These are phyloP conservation scores for Zelleria hepariella DNA, from an alignment of 2,888 invertebrate genomes.

Conservation along the genomic window DNA sequence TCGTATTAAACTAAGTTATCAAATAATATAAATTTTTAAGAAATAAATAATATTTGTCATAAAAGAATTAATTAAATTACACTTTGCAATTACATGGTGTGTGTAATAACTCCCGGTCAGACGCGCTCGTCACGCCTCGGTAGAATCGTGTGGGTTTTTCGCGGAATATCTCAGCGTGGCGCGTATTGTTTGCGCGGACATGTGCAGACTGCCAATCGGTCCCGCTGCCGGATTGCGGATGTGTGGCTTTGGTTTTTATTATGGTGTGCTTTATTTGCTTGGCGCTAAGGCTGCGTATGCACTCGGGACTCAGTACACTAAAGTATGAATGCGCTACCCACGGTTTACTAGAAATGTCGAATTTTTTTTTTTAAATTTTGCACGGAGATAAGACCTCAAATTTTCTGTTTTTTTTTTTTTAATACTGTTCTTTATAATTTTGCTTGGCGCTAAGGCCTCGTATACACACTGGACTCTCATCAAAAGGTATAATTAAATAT, in stretches of 20 bases:
- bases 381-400: too few relatives aligned
- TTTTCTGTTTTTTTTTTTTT: too few relatives aligned
- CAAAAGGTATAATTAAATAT: too few relatives aligned
- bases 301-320: too few relatives aligned
- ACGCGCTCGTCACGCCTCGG: not conserved
- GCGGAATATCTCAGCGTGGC: slow-evolving; percentile 9
- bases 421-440: too few relatives aligned
- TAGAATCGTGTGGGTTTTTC: slow-evolving; percentile 40
- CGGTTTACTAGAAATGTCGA: too few relatives aligned
- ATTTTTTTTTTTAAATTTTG: too few relatives aligned
- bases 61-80: not conserved
- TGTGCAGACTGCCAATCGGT: slow-evolving; percentile 17
- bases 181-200: slow-evolving; percentile 25
- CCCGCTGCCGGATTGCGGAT: slow-evolving; percentile 3
- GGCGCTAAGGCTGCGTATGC: not conserved
- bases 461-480: too few relatives aligned
- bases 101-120: not conserved
- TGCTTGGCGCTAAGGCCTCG: too few relatives aligned
- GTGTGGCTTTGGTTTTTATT: not conserved
- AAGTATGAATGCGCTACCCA: not conserved
- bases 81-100: not conserved
- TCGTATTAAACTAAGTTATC: too few relatives aligned
- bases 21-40: too few relatives aligned
- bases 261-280: not conserved
- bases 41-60: not conserved